These are phyloP conservation scores for Unio delphinus DNA, from an alignment of 2,888 invertebrate species.

Conservation along the genomic window DNA sequence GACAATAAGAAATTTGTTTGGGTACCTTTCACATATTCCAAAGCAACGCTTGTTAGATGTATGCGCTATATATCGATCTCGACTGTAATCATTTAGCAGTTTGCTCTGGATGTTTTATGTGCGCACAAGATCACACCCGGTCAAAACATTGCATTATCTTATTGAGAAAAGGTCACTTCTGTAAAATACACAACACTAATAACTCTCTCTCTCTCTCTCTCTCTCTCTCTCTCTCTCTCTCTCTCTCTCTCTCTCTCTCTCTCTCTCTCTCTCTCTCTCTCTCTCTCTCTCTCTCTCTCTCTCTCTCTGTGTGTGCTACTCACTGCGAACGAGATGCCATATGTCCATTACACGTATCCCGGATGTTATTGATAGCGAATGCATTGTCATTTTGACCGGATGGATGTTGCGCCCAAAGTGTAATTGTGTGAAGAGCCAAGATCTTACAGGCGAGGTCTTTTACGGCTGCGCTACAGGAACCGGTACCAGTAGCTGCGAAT, in stretches of 20 bases:
- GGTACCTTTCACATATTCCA: no score
- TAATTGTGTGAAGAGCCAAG: slow-evolving; percentile 23
- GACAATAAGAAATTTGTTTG: no score
- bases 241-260: slow-evolving; percentile 13
- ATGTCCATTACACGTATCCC: slow-evolving; percentile 41
- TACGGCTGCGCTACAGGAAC: slow-evolving; percentile 4
- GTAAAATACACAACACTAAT: no score
- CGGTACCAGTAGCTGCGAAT: no score
- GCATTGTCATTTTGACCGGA: slow-evolving; percentile 48
- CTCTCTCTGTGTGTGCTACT: slow-evolving; percentile 3
- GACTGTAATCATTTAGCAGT: no score
- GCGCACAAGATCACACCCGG: no score
- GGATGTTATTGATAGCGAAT: slow-evolving; percentile 46
- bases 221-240: slow-evolving; percentile 10
- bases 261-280: slow-evolving; percentile 10
- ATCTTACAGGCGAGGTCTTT: slow-evolving; percentile 35
- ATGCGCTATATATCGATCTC: no score
- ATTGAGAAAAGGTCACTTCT: no score
- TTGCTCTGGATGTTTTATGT: no score
- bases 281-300: slow-evolving; percentile 6
- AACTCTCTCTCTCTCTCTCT: slow-evolving; percentile 6
- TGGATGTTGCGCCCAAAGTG: slow-evolving; percentile 42
- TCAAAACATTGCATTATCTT: no score
- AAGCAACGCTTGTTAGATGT: no score
- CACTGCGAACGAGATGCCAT: slow-evolving; percentile 8